Percentiles rank a stretch among this genome's conserved stretches.
phyloP scores from a whole-genome alignment of 2,797 vertebrate species.

The Lutra lutra region DNA sequence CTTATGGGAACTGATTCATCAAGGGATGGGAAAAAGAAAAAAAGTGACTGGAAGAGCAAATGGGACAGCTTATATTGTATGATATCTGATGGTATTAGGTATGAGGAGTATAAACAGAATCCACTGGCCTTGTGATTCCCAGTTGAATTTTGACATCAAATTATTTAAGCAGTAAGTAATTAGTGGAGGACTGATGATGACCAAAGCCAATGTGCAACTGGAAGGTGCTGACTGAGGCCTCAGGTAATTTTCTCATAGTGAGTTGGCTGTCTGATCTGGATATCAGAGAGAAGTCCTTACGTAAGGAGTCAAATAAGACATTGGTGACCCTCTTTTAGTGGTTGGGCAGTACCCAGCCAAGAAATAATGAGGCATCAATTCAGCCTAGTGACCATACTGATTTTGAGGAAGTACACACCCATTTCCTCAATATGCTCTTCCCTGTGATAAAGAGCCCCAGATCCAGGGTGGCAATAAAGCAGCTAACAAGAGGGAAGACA shows the following conservation, averaged over 20 bases:
- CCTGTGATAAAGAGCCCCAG: background rate
- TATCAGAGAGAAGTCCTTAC: background rate
- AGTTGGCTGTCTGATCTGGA: background rate
- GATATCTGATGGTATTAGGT: background rate
- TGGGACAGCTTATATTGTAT: background rate
- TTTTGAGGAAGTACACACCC: background rate
- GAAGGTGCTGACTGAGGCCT: background rate
- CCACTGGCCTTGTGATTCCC: background rate
- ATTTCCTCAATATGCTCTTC: background rate
- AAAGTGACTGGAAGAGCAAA: background rate
- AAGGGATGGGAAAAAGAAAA: background rate
- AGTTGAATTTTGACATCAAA: background rate
- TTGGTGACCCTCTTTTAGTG: background rate
- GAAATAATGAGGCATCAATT: background rate
- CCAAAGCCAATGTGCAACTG: background rate
- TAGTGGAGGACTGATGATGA: background rate
- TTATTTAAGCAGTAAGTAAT: background rate
- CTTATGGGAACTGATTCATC: background rate
- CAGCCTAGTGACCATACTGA: background rate
- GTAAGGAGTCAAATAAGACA: background rate
- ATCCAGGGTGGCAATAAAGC: background rate
- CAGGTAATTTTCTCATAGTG: background rate
- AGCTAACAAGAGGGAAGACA: background rate
- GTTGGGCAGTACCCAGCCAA: background rate
- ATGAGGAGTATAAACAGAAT: background rate